phyloP scores from a whole-genome alignment of 1,140 invertebrate species.

The Trinorchestia longiramus region DNA sequence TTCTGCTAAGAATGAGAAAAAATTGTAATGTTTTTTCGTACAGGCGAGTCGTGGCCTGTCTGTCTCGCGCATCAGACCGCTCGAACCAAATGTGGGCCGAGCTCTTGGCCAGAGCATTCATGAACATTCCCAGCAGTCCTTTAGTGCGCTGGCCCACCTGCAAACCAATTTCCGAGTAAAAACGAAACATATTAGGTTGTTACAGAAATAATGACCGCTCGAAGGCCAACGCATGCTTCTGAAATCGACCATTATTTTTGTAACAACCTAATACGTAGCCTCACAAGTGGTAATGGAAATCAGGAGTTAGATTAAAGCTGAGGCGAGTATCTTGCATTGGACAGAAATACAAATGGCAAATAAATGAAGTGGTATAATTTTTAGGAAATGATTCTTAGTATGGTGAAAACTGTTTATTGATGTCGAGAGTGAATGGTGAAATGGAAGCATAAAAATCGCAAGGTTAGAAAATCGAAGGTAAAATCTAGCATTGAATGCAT shows the following conservation, averaged over 20 bases:
- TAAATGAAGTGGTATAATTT: neutral
- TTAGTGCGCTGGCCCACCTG: slow-evolving; percentile 97
- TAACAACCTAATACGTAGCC: too few species aligned
- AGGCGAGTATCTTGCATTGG: neutral
- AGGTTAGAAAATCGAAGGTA: neutral
- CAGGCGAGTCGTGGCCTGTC: slow-evolving; percentile 70
- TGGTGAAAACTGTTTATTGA: neutral
- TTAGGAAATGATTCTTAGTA: neutral
- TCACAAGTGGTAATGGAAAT: too few species aligned
- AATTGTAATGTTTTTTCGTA: neutral
- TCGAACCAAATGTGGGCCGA: slow-evolving; percentile 99
- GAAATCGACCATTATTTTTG: too few species aligned
- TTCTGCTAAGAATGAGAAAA: neutral
- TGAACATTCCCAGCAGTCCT: slow-evolving; percentile 93
- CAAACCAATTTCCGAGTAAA: neutral
- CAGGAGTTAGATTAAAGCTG: neutral
- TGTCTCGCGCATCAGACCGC: slow-evolving; percentile 93
- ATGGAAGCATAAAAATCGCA: neutral
- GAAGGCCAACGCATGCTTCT: too few species aligned
- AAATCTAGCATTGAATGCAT: neutral
- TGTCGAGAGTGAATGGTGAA: neutral
- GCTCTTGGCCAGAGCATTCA: slow-evolving; percentile 90
- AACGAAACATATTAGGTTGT: too few species aligned
- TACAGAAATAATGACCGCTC: too few species aligned
- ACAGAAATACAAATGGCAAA: neutral